Base-by-base conservation (phyloP, 2,888 invertebrate species). In the Temnothorax unifasciatus region DNA sequence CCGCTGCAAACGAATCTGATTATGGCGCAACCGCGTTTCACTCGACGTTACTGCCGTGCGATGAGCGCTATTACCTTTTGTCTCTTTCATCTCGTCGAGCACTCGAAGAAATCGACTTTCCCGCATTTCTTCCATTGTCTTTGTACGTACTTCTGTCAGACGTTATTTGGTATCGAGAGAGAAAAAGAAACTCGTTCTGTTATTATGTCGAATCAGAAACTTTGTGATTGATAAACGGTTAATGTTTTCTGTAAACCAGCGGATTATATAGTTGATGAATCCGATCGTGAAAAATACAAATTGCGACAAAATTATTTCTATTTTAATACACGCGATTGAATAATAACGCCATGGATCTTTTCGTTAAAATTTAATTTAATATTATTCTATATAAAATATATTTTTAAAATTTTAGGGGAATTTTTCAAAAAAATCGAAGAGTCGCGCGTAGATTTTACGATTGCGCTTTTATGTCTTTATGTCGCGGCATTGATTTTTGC, bases 1-100 rank as follows among this genome's bases (percentile, higher is more conserved):
- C 15, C 54, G 71, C 54, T 57, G 44, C 77, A 71, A 77, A 77
- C 54, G 73, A 77, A 77, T 77, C 69, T 69, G 54, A 77, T 77
- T 71, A 77, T 77, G 41, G 54, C 9, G 54, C 18, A 41, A 54
- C 71, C 77, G 29, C 77, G 41, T 69, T 68, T 77, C 54, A 71
- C 44, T 29, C 54, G 54, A 77, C 54, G 71, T 66, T 66, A 68
- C 52, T 66, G 52, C 29, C 44, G 66, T 57, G 64, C 76, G 77
- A 77, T 68, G 41, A 54, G 69, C 69, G 77, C 68, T 41, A 68
- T 77, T 77, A 77, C 25, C 54, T 47, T 69, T 69, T 54, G 54
- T 77, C 63, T 54, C 41, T 34, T 77, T 69, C 41, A 41, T 77
- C 52, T 18, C 52, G 38, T 50, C 34, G 9, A 41, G 52, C 50